Evolutionary conservation across 2,797 vertebrate genomes (phyloP).

Genomic region (Sus cebifrons): DNA sequence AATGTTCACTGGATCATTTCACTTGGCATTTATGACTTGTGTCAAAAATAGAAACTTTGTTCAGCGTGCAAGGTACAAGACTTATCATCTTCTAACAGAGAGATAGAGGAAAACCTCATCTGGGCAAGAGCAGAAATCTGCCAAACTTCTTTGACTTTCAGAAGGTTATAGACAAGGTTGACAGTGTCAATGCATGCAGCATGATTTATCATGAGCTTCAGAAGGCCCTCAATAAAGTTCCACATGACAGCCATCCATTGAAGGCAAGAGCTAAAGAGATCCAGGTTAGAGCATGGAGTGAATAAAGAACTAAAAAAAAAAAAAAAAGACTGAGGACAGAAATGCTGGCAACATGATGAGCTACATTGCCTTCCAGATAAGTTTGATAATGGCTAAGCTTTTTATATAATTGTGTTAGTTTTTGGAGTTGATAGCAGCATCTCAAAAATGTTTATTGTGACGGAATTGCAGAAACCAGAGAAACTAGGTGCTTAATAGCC

Average conservation of each 20-base stretch:
- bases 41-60: conserved; percentile 89
- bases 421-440: conserved; percentile 63
- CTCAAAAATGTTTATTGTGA: conserved; percentile 86
- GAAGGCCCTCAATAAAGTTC: conserved; percentile 91
- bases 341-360: conserved; percentile 71
- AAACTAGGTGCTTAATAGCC: conserved; percentile 85
- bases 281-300: conserved; percentile 79
- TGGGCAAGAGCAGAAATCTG: conserved; percentile 75
- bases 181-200: conserved; percentile 86
- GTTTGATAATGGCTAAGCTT: conserved; percentile 71
- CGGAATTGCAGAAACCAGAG: conserved; percentile 63
- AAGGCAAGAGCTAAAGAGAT: conserved; percentile 87
- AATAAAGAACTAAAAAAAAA: conserved; percentile 85
- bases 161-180: conserved; percentile 90
- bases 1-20: conserved; percentile 90
- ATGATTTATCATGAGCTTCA: conserved; percentile 91
- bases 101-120: conserved; percentile 78
- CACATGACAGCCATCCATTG: conserved; percentile 89
- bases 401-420: conserved; percentile 83
- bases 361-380: conserved; percentile 74
- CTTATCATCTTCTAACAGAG: conserved; percentile 72
- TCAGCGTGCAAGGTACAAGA: conserved; percentile 82
- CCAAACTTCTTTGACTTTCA: conserved; percentile 90
- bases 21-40: conserved; percentile 87
- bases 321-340: conserved; percentile 70